Conservation (phyloP, 37 sponge, comb jelly and placozoan species). For the Halisarca cf. caerulea region DNA sequence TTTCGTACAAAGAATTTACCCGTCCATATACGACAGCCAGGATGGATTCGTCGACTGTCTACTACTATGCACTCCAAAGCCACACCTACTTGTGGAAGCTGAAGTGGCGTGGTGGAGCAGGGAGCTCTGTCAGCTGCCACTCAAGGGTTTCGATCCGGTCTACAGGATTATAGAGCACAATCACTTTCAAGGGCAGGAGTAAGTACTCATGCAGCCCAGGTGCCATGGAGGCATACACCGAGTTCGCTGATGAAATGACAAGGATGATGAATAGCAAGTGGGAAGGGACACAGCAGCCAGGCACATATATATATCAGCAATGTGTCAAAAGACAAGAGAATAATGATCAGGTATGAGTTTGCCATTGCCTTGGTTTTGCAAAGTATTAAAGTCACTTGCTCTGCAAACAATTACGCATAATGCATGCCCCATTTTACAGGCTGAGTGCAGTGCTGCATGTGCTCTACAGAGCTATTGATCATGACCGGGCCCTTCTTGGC, state of each 20-base stretch:
- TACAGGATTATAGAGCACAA: not conserved
- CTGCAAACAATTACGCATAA: too few relatives aligned
- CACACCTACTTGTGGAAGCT: not conserved
- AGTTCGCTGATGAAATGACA: not conserved
- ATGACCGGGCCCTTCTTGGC: not conserved
- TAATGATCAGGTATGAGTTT: not conserved
- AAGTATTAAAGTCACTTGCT: too few relatives aligned
- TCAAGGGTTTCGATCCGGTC: not conserved
- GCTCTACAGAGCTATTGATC: not conserved
- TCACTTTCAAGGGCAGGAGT: not conserved
- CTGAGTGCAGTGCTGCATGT: not conserved
- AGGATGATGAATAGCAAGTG: not conserved
- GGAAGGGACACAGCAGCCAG: not conserved
- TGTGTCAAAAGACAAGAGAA: not conserved
- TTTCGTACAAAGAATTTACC: not conserved
- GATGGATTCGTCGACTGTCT: not conserved
- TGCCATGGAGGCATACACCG: not conserved
- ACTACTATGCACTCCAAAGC: not conserved
- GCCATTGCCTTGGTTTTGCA: too few relatives aligned
- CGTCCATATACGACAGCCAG: not conserved
- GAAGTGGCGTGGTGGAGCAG: not conserved
- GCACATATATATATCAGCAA: not conserved
- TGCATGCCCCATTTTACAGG: too few relatives aligned
- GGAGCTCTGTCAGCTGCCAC: not conserved
- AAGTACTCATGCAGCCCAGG: not conserved